phyloP scores from a whole-genome alignment of 2,113 vertebrate species.

The Chloebia gouldiae region DNA sequence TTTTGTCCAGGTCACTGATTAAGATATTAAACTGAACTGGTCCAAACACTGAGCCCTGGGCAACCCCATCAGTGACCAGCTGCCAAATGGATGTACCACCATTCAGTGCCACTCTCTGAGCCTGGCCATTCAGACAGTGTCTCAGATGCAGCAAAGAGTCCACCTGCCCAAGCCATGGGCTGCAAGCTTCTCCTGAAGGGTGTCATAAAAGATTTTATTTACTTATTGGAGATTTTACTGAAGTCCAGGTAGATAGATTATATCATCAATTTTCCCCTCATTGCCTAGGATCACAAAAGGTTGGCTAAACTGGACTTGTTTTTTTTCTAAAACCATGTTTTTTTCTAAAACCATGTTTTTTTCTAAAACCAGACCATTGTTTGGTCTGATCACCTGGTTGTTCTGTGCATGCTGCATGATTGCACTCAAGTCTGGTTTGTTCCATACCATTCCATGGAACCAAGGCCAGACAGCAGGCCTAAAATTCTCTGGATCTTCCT shows the following conservation, averaged over 20 bases:
- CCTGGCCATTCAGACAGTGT: background rate
- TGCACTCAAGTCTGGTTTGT: background rate
- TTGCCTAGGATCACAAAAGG: background rate
- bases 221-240: background rate
- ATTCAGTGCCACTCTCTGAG: background rate
- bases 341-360: background rate
- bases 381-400: background rate
- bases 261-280: background rate
- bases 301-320: background rate
- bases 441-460: background rate
- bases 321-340: background rate
- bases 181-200: background rate
- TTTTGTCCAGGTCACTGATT: background rate
- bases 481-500: background rate
- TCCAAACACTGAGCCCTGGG: background rate
- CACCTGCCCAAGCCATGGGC: background rate
- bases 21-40: no score
- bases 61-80: background rate
- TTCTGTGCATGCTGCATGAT: rapidly evolving
- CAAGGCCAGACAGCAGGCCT: background rate
- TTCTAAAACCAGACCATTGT: background rate
- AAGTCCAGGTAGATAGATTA: background rate
- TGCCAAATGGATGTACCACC: background rate
- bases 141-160: background rate
- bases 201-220: background rate